phyloP scores from a whole-genome alignment of 2,888 invertebrate genomes.

The Apamea crenata region DNA sequence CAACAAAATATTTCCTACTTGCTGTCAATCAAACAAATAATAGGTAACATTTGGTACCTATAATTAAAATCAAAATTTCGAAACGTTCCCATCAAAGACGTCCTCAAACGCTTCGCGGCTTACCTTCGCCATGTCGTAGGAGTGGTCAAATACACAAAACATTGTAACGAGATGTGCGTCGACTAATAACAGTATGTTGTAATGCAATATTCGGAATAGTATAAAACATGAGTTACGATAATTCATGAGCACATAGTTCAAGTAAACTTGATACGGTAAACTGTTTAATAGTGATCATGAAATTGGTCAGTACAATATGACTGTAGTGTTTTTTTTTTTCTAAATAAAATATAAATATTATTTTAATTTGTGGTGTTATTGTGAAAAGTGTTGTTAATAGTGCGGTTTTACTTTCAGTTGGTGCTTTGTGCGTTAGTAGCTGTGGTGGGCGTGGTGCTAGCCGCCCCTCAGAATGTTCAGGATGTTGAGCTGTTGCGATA shows the following conservation, averaged over 20 bases:
- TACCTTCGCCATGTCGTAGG: conserved; percentile 78
- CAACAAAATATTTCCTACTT: conserved; percentile 67
- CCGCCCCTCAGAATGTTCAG: conserved; percentile 80
- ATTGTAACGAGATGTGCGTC: conserved; percentile 80
- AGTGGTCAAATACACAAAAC: conserved; percentile 83
- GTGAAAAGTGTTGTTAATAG: conserved; percentile 62
- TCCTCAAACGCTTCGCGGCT: conserved; percentile 79
- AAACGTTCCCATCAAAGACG: conserved; percentile 76
- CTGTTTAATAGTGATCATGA: conserved; percentile 77
- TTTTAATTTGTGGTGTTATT: conserved; percentile 24
- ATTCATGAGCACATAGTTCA: conserved; percentile 78
- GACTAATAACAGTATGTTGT: conserved; percentile 80
- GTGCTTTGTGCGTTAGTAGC: conserved; percentile 84
- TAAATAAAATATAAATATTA: conserved; percentile 17
- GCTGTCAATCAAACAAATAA: conserved; percentile 73
- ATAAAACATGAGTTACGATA: conserved; percentile 82
- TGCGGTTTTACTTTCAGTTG: conserved; percentile 79
- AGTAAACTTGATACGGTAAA: conserved; percentile 74
- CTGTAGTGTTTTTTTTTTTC: conserved; percentile 41
- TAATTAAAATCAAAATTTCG: conserved; percentile 78
- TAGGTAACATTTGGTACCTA: conserved; percentile 60
- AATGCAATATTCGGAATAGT: conserved; percentile 83
- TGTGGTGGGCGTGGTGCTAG: conserved; percentile 68
- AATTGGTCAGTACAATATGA: conserved; percentile 78
- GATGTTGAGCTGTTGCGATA: conserved; percentile 79